Base-by-base conservation (phyloP, 1,140 invertebrate genomes). In the Ruditapes philippinarum region DNA sequence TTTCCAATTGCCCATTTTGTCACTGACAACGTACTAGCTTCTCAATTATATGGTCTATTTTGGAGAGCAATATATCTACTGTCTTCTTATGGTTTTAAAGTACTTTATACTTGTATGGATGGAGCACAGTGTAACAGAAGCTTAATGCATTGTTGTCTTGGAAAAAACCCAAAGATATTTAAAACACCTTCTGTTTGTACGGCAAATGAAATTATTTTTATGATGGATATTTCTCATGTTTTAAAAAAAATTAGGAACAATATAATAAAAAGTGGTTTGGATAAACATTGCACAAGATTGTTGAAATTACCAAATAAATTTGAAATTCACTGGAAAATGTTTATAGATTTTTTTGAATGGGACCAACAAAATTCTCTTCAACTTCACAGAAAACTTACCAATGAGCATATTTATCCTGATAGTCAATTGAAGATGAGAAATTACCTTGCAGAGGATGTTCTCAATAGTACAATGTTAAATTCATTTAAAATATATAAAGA, bases 1-100 rank as follows among this genome's bases (percentile, higher is more conserved):
- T 91, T 89, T 76, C 89, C 86, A 25, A 78, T 90, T 83, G 86
- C 91, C 38, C 89, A 92, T 73, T 92, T 89, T 57, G 33, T 85
- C n/a, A 73, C 81, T 9, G 57, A 28, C 11, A 73, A 87, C 42
- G 57, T 85, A 4, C 54, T 74, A 38, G 85, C 81, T 19, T 51
- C 85, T 31, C 54, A 92, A 9, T 1, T 90, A 12, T 84, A 90
- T 70, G 22, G 79, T n/a, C n/a, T 86, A n/a, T 88, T 90, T 38
- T 90, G 85, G 89, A 68, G 83, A 83, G 57, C 78, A 42, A 65
- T 90, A 25, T 22, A 88, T 19, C 42, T 78, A 5, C n/a, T 91
- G n/a, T 28, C n/a, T 7, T 28, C 60, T 0, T 84, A 62, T 89
- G 84, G 88, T 19, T 89, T 89, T 57, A 86, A 60, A 25, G 40